Evolutionary conservation across 2,797 vertebrate genomes (phyloP).

Genomic region (Acanthis flammea): DNA sequence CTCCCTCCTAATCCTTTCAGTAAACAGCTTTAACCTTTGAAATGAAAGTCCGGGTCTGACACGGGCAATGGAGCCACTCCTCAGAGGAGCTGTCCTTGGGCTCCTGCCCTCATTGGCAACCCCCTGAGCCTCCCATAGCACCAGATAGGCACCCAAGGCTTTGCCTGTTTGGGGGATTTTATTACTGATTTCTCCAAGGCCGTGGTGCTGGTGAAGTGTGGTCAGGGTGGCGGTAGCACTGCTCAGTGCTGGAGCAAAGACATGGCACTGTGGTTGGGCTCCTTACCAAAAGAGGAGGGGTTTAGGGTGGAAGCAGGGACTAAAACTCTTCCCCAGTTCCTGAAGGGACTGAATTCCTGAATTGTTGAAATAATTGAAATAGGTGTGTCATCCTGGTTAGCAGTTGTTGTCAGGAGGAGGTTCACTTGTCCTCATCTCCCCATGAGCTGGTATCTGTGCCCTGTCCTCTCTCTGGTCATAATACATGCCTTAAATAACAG

Average conservation of each 20-base stretch:
- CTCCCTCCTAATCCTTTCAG: slow-evolving; percentile 24
- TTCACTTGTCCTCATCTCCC: neutral
- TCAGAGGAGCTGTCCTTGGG: neutral
- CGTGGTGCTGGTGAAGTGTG: rapidly evolving
- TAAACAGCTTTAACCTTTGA: slow-evolving; percentile 55
- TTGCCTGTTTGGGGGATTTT: neutral
- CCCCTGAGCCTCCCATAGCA: rapidly evolving
- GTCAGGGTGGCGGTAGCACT: neutral
- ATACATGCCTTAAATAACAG: neutral
- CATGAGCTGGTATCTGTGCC: neutral
- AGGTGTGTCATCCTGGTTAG: neutral
- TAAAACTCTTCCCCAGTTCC: neutral
- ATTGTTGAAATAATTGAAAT: neutral
- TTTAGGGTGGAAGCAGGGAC: neutral
- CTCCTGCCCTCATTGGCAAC: neutral
- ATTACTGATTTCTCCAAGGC: neutral
- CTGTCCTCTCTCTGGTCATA: neutral
- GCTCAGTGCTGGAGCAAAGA: neutral
- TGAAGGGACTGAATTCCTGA: neutral
- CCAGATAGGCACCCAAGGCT: neutral
- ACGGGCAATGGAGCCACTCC: neutral
- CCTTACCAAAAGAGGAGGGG: neutral
- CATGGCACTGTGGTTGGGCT: neutral
- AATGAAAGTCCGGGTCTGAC: neutral
- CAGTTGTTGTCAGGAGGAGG: neutral